Evolutionary conservation across 2,888 invertebrate genomes (phyloP), one percentile per base, ranked within the genome.

Genomic region (Pharmacophagus antenor): DNA sequence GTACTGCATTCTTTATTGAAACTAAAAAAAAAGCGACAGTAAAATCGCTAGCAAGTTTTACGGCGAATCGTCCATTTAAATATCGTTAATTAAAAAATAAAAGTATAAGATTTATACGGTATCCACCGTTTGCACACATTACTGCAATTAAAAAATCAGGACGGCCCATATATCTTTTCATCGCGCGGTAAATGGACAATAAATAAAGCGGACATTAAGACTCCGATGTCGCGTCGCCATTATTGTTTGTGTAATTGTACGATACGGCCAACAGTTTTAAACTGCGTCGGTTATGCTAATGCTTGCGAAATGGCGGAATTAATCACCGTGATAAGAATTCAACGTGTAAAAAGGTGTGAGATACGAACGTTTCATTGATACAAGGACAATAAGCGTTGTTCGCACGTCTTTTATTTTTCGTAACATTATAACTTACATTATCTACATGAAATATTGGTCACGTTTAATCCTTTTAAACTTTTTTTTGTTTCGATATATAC

Each of bases 171-270:
- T 67, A 69, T 64, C 67, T 68, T 68, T 70, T 66, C 66, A 63
- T 62, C 60, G 61, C 65, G 73, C 72, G 73, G 76, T 83, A 82
- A 82, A 61, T 56, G 56, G 61, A 21, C 61, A 42, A 82, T 80
- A 82, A 76, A 66, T 72, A 68, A 63, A 68, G 72, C 63, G 73
- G 80, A 75, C 78, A 77, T 75, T 75, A 72, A 65, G 65, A 66
- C 66, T n/a, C 69, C 71, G 73, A 82, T 82, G 84, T 84, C 80
- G 62, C 58, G 53, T 63, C 65, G 63, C 64, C 68, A 88, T 87
- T 82, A 82, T 82, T 80, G 82, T 86, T 86, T 82, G 80, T 80
- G 81, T 88, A 88, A 87, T 88, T 85, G 78, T 74, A 81, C 73
- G 67, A 71, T 74, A 67, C 74, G 68, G 72, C 70, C 68, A 74